These are phyloP conservation scores for Lamproptera curius DNA, from an alignment of 2,888 invertebrate species.

Conservation along the genomic window DNA sequence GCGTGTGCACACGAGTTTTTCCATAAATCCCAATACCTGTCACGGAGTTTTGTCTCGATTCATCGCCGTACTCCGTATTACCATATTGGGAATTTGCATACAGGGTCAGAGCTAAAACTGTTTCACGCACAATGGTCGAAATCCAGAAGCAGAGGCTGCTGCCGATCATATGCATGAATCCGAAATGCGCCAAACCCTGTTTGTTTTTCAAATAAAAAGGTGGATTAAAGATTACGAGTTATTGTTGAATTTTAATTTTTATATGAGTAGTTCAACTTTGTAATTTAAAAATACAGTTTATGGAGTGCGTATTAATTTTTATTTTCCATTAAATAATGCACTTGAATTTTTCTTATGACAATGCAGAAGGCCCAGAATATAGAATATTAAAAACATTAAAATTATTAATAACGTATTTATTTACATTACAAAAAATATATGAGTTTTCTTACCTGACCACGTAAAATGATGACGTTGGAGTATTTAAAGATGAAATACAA, in stretches of 20 bases:
- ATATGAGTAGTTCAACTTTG: too few species aligned
- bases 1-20: background rate
- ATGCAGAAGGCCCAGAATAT: too few species aligned
- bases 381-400: too few species aligned
- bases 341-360: too few species aligned
- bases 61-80: slow-evolving; percentile 17
- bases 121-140: slow-evolving; percentile 86
- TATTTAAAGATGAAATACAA: slow-evolving; percentile 90
- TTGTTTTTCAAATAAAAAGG: slow-evolving; percentile 20
- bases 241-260: too few species aligned
- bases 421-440: too few species aligned
- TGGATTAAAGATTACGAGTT: background rate
- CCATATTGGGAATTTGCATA: slow-evolving; percentile 56
- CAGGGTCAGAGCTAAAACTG: slow-evolving; percentile 80
- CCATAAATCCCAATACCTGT: slow-evolving; percentile 1
- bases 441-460: slow-evolving; percentile 45
- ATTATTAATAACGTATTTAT: background rate
- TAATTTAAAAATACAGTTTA: too few species aligned
- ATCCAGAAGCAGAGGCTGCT: slow-evolving; percentile 90
- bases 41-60: background rate
- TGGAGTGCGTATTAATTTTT: too few species aligned
- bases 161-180: slow-evolving; percentile 88
- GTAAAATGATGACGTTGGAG: slow-evolving; percentile 83
- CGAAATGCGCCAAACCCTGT: slow-evolving; percentile 81
- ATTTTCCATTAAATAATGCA: too few species aligned